Evolutionary conservation across 2,888 invertebrate species (phyloP).

Genomic region (Aphidius colemani): DNA sequence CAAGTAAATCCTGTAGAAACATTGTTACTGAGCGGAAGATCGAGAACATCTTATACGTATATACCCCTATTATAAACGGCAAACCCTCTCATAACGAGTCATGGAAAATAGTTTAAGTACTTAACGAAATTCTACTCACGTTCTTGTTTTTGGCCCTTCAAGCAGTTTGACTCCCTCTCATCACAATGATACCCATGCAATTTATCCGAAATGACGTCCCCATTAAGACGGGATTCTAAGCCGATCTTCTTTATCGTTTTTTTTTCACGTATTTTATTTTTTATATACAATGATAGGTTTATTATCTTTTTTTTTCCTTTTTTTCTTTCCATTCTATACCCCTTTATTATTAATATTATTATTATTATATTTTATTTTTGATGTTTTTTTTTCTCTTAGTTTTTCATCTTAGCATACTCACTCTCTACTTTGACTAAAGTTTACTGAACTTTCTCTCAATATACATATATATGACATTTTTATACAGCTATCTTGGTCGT

Average conservation of each 20-base stretch:
- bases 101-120: slow-evolving; percentile 19
- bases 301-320: slow-evolving; percentile 11
- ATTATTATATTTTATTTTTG: background rate
- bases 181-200: slow-evolving; percentile 38
- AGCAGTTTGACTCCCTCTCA: slow-evolving; percentile 31
- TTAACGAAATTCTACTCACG: slow-evolving; percentile 48
- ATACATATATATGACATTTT: background rate
- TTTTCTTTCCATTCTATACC: background rate
- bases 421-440: background rate
- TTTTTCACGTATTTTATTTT: slow-evolving; percentile 23
- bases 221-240: slow-evolving; percentile 44
- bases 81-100: slow-evolving; percentile 18
- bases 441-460: slow-evolving; percentile 5
- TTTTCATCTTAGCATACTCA: background rate
- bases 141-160: slow-evolving; percentile 36
- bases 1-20: too few species aligned
- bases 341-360: background rate
- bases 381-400: background rate
- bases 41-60: too few species aligned
- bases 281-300: slow-evolving; percentile 28
- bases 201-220: slow-evolving; percentile 45
- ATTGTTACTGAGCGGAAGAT: too few species aligned
- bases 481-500: too few species aligned
- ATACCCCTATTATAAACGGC: background rate
- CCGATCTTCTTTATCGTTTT: slow-evolving; percentile 29